Evolutionary conservation across 2,888 invertebrate genomes (phyloP).

Genomic region (Stegana nigrithorax): DNA sequence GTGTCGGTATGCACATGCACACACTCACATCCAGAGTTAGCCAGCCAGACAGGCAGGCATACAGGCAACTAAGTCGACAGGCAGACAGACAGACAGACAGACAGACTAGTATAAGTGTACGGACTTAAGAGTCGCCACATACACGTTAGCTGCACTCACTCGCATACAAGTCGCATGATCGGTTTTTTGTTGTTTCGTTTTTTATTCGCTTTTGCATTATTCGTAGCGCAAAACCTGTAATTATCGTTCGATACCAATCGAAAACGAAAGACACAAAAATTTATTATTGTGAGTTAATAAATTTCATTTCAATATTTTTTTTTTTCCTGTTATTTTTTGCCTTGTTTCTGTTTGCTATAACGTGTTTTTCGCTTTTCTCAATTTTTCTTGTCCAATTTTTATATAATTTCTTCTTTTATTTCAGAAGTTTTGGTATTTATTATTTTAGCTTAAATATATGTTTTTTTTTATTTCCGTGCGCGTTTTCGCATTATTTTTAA

Average conservation of each 20-base stretch:
- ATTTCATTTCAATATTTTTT: too few species aligned
- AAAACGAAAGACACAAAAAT: conserved; percentile 68
- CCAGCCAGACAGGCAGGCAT: too few species aligned
- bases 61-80: too few species aligned
- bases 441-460: not conserved
- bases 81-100: not conserved
- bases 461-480: conserved; percentile 32
- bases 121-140: not conserved
- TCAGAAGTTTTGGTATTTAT: not conserved
- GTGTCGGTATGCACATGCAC: conserved; percentile 24
- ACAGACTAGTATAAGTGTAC: not conserved
- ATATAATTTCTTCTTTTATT: not conserved
- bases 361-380: too few species aligned
- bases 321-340: too few species aligned
- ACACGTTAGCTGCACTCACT: not conserved
- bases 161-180: too few species aligned
- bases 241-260: conserved; percentile 69
- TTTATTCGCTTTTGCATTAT: conserved; percentile 17
- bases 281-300: conserved; percentile 68
- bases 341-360: too few species aligned
- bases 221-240: conserved; percentile 62
- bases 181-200: too few species aligned
- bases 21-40: too few species aligned
- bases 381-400: conserved; percentile 18
- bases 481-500: conserved; percentile 26